These are phyloP conservation scores for Synanthedon myopaeformis DNA, from an alignment of 2,888 invertebrate species.

Conservation along the genomic window DNA sequence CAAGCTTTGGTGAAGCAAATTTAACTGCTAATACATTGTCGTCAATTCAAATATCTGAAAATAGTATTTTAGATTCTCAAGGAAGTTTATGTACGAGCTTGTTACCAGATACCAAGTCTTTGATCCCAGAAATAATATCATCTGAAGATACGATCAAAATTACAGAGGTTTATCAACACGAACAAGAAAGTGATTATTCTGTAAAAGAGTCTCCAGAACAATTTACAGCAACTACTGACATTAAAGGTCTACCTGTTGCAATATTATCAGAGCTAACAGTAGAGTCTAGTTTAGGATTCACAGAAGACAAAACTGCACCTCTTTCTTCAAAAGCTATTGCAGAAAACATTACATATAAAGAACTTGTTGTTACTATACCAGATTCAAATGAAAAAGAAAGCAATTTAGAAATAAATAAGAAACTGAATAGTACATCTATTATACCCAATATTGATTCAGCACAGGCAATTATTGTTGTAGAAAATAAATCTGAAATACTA, in stretches of 20 bases:
- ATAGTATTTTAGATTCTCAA: slow-evolving; percentile 56
- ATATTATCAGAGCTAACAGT: slow-evolving; percentile 55
- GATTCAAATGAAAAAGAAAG: slow-evolving; percentile 71
- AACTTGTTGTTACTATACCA: slow-evolving; percentile 65
- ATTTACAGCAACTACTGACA: slow-evolving; percentile 45
- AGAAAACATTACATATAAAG: slow-evolving; percentile 64
- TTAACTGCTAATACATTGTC: slow-evolving; percentile 31
- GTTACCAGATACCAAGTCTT: slow-evolving; percentile 29
- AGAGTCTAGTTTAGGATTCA: slow-evolving; percentile 42
- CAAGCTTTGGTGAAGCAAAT: slow-evolving; percentile 40
- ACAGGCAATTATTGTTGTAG: slow-evolving; percentile 62
- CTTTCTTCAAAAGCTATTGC: slow-evolving; percentile 52
- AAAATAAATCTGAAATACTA: slow-evolving; percentile 55
- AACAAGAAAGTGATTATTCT: slow-evolving; percentile 42
- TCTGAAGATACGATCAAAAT: slow-evolving; percentile 32
- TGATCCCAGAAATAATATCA: slow-evolving; percentile 32
- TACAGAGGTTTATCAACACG: slow-evolving; percentile 44
- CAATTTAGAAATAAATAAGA: slow-evolving; percentile 12
- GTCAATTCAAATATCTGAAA: slow-evolving; percentile 47
- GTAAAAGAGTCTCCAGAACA: slow-evolving; percentile 15
- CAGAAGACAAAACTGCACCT: slow-evolving; percentile 14
- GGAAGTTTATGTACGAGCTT: slow-evolving; percentile 21
- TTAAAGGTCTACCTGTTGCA: slow-evolving; percentile 64
- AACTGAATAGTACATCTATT: slow-evolving; percentile 24
- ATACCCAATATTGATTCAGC: slow-evolving; percentile 34